Evolutionary conservation across 2,888 invertebrate genomes (phyloP), one percentile per base, ranked within the genome.

Genomic region (Heliconius charithonia): DNA sequence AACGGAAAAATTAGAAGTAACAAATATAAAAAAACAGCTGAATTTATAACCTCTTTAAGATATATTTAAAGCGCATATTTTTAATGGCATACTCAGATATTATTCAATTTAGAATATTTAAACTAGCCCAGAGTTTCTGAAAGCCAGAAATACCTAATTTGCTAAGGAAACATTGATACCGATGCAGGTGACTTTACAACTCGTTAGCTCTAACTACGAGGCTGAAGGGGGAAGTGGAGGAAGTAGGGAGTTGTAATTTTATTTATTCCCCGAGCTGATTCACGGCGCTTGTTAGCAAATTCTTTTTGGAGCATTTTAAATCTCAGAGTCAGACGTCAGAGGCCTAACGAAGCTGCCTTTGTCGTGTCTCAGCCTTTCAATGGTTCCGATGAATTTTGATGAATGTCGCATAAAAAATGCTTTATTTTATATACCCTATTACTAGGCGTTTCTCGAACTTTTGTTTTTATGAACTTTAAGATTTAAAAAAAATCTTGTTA

Each of bases 291-390:
- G 85, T 85, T 84, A 85, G 83, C 73, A 80, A 81, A 80, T 83
- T 82, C 84, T 84, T 84, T 84, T 83, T 83, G 81, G 78, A 80
- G 70, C 83, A 81, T 82, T 83, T 83, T 83, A 82, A 83, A 84
- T 83, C 82, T 82, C 80, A 76, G 75, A 62, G 73, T 81, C 76
- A 82, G 80, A 80, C 65, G 73, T 81, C 76, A 82, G 80, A 80
- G 70, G 83, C 79, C 83, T 85, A 84, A 85, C 83, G 85, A 85
- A 83, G 83, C 80, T 77, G 79, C 80, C 83, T 84, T 84, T 83
- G 79, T 78, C 76, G 73, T 59, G 65, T 81, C 77, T 72, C 63
- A 66, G 66, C 76, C 75, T 81, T 78, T 80, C 77, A 80, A 82
- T 77, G 79, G 59, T 75, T 78, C 75, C 56, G 70, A 74, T 63